These are phyloP conservation scores for Vespertilio murinus DNA, from an alignment of 2,797 vertebrate genomes.

Conservation along the genomic window DNA sequence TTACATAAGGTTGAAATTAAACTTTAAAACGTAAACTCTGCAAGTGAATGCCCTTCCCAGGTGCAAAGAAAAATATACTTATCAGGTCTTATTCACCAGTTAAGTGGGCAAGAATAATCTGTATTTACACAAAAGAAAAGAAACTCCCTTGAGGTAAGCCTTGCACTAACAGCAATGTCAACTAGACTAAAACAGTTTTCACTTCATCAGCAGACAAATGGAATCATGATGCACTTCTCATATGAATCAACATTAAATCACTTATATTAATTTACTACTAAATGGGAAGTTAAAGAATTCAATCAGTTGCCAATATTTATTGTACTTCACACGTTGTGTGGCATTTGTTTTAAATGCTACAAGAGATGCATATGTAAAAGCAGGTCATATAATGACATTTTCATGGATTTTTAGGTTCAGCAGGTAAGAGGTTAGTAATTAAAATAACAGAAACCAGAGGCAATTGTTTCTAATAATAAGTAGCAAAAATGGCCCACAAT, in stretches of 20 bases:
- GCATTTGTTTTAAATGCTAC: background rate
- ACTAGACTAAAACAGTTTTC: background rate
- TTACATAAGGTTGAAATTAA: constrained; percentile 10
- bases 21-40: constrained; percentile 10
- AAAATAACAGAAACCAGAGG: background rate
- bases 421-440: background rate
- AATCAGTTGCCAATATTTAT: background rate
- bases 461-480: background rate
- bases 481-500: background rate
- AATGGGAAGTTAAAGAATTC: background rate
- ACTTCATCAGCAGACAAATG: background rate
- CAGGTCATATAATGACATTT: background rate
- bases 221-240: background rate
- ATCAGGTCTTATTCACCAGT: background rate
- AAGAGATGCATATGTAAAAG: background rate
- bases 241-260: background rate
- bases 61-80: background rate
- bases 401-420: background rate
- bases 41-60: background rate
- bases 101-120: background rate
- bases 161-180: background rate
- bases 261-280: background rate
- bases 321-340: background rate
- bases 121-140: background rate
- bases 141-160: background rate